phyloP scores from a whole-genome alignment of 2,888 invertebrate species.

The Drosophila neonasuta region DNA sequence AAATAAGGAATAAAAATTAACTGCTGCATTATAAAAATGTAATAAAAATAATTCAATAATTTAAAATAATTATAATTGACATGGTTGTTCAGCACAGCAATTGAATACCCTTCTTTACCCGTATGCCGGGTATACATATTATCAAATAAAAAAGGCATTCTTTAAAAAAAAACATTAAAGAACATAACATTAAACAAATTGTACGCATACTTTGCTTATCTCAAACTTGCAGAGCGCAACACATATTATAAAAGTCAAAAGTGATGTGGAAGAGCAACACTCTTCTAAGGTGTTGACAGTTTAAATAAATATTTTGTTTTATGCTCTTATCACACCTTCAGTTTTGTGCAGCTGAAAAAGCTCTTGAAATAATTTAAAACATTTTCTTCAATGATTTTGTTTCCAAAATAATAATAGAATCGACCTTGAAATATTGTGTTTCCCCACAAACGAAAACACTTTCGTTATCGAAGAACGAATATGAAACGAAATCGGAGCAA shows the following conservation, averaged over 20 bases:
- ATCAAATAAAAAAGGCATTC: neutral
- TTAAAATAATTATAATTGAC: neutral
- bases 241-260: neutral
- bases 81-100: too few relatives aligned
- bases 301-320: slow-evolving; percentile 1
- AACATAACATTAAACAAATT: neutral
- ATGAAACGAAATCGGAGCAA: neutral
- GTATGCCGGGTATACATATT: neutral
- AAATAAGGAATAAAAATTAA: too few relatives aligned
- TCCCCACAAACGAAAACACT: neutral
- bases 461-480: neutral
- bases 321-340: neutral
- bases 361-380: neutral
- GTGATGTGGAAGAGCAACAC: neutral
- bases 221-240: neutral
- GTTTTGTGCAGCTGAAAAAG: neutral
- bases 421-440: neutral
- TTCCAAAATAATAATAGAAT: slow-evolving; percentile 1
- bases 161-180: neutral
- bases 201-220: neutral
- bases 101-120: neutral
- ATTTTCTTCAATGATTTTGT: neutral
- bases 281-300: neutral
- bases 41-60: too few relatives aligned
- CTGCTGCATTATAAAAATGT: too few relatives aligned